Conservation (phyloP, 2,797 vertebrate genomes). For the Lophotriccus pileatus region DNA sequence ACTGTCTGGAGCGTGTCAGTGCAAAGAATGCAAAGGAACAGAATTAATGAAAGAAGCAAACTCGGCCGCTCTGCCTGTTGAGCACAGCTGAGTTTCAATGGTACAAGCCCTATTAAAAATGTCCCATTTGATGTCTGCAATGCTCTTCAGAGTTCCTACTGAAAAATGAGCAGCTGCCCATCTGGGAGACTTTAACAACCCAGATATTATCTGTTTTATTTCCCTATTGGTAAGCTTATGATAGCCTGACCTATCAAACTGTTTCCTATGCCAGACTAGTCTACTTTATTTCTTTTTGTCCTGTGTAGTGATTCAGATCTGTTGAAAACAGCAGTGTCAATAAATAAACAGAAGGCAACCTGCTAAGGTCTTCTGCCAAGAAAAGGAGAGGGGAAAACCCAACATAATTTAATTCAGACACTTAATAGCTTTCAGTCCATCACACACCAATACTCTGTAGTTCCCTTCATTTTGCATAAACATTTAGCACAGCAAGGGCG, state of each 20-base stretch:
- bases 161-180: conserved; percentile 5
- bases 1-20: rapidly evolving
- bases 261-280: background rate
- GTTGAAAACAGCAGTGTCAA: background rate
- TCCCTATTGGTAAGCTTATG: background rate
- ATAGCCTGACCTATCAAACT: background rate
- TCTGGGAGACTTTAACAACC: conserved; percentile 9
- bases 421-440: background rate
- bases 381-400: background rate
- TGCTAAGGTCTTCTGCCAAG: conserved; percentile 2
- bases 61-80: background rate
- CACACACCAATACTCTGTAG: background rate
- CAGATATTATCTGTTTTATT: background rate
- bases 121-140: conserved; percentile 30
- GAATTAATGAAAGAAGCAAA: conserved; percentile 10
- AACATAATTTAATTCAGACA: background rate
- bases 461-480: background rate
- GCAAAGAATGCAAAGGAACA: background rate
- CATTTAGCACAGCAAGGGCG: background rate
- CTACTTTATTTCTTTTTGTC: background rate
- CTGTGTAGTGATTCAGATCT: background rate
- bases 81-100: conserved; percentile 10
- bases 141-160: background rate
- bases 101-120: conserved; percentile 26
- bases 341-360: conserved; percentile 8